Conservation (phyloP, 2,888 invertebrate genomes). For the Merodon equestris region DNA sequence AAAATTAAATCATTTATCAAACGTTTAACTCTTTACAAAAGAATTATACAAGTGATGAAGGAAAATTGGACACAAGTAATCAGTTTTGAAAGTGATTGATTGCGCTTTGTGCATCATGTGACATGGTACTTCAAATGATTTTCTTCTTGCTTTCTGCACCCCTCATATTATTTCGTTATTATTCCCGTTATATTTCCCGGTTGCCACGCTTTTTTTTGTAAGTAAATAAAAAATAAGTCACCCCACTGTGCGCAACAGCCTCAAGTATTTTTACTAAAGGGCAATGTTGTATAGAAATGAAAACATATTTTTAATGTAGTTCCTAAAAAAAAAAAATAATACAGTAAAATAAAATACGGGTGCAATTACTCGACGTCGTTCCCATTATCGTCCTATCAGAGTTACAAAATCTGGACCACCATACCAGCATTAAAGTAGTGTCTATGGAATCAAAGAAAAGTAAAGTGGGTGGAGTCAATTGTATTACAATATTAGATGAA, state of each 20-base stretch:
- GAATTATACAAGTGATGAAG: constrained; percentile 19
- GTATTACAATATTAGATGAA: constrained; percentile 44
- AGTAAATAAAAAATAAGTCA: constrained; percentile 28
- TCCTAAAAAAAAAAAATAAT: constrained; percentile 11
- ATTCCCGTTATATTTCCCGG: constrained; percentile 56
- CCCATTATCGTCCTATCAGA: constrained; percentile 30
- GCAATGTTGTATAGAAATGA: constrained; percentile 35
- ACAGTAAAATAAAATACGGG: constrained; percentile 51
- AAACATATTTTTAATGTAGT: constrained; percentile 43
- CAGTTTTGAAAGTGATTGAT: constrained; percentile 61
- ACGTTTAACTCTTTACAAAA: constrained; percentile 3
- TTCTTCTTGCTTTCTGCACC: constrained; percentile 37
- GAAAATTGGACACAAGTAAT: constrained; percentile 40
- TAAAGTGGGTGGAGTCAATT: not conserved
- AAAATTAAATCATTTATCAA: constrained; percentile 46
- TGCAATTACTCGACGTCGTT: constrained; percentile 31
- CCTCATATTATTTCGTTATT: constrained; percentile 12
- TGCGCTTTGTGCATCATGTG: constrained; percentile 43
- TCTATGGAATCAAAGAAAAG: too few relatives aligned
- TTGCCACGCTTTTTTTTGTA: constrained; percentile 48
- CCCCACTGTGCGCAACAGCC: constrained; percentile 52
- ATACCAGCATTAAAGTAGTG: constrained; percentile 47
- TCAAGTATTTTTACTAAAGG: constrained; percentile 23
- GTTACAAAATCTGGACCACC: constrained; percentile 18
- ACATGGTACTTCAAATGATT: constrained; percentile 22